Evolutionary conservation across 1,140 invertebrate genomes (phyloP), one percentile per base, ranked within the genome.

Genomic region (Drosophila pruinosa): DNA sequence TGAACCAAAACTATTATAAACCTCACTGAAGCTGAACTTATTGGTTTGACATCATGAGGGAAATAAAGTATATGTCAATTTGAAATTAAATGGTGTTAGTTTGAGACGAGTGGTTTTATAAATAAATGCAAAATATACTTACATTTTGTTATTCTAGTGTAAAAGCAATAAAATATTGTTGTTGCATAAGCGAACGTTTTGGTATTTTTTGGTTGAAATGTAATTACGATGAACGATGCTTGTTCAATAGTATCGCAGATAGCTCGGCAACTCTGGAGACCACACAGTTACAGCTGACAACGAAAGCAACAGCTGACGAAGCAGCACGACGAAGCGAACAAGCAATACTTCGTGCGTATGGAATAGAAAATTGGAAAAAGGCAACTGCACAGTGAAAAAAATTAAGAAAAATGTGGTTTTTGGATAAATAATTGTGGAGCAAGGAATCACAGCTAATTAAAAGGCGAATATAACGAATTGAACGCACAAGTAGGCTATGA

Each of bases 361-460:
- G 50, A 67, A 72, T 67, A 67, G 53, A 72, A 72, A 72, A 67
- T 72, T 67, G 38, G 68, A 54, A 62, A 71, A 75, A 65, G 43
- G 41, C 69, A 69, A 81, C 47, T 48, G 58, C 48, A 53, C 54
- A 34, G 63, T 78, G 78, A 74, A 82, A 76, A 77, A 83, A 82
- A 21, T 70, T 57, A 34, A 47, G 38, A 70, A 83, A 82, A 78
- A 81, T 81, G 78, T 82, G 78, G 79, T 73, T 62, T 62, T 74
- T 41, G 34, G 39, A 28, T 15, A 73, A 64, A 57, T 77, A 74
- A 62, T 65, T 41, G 53, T 24, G 24, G 22, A 58, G 28, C 12
- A 50, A 52, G n/a, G 1, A 52, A 53, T 17, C 3, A 22, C 36
- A 53, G 7, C 19, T 54, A n/a, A 53, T 8, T 36, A 31, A 68